These are phyloP conservation scores for Diogma glabrata DNA, from an alignment of 2,888 invertebrate species.

Conservation along the genomic window DNA sequence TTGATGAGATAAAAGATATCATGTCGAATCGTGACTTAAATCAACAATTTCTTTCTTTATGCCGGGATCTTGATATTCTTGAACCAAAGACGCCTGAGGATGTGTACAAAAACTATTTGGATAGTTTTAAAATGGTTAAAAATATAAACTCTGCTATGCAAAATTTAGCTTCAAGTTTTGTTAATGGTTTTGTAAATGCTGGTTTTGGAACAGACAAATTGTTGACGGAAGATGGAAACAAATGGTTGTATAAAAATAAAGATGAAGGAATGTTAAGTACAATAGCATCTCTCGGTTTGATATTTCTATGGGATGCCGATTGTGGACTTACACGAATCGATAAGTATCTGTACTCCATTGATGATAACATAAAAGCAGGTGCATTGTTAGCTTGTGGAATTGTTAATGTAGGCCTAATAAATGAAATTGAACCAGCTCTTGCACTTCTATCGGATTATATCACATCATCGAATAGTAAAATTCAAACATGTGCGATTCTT, in stretches of 20 bases:
- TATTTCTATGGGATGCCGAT: conserved; percentile 97
- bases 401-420: conserved; percentile 92
- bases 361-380: conserved; percentile 95
- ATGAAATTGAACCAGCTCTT: conserved; percentile 96
- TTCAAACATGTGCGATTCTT: conserved; percentile 60
- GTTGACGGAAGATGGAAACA: conserved; percentile 69
- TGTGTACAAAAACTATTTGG: conserved; percentile 84
- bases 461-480: conserved; percentile 64
- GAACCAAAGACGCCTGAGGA: conserved; percentile 99
- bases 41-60: conserved; percentile 84
- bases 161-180: conserved; percentile 94
- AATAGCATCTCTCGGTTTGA: conserved; percentile 89
- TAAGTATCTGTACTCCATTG: conserved; percentile 90
- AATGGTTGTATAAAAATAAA: conserved; percentile 94
- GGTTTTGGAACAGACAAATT: conserved; percentile 96
- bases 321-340: conserved; percentile 96
- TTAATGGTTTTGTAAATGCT: conserved; percentile 97
- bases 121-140: conserved; percentile 71
- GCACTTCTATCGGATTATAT: conserved; percentile 93
- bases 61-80: conserved; percentile 95
- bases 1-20: conserved; percentile 76
- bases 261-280: conserved; percentile 97
- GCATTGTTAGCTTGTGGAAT: conserved; percentile 93
- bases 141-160: conserved; percentile 95
- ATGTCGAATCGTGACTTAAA: conserved; percentile 90